phyloP scores from a whole-genome alignment of 2,113 vertebrate genomes.

The Rhadina sibilatrix region DNA sequence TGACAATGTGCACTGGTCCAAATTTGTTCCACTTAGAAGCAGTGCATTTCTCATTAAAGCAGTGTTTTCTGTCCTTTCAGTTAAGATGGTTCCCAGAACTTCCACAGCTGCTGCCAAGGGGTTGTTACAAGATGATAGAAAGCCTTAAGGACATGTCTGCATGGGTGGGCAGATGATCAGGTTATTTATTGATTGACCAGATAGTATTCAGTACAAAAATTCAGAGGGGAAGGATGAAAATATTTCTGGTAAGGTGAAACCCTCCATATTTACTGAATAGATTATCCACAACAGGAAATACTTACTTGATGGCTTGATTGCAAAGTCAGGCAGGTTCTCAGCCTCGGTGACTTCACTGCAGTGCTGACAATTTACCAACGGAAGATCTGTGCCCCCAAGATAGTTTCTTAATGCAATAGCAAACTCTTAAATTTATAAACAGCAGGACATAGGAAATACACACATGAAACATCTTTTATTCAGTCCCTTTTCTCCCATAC shows the following conservation, averaged over 20 bases:
- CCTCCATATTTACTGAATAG: neutral
- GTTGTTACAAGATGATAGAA: neutral
- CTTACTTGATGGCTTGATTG: conserved; percentile 14
- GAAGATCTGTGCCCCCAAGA: conserved; percentile 2
- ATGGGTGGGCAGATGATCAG: conserved; percentile 6
- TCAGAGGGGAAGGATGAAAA: conserved; percentile 4
- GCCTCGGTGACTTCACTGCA: neutral
- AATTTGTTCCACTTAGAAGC: neutral
- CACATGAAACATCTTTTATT: neutral
- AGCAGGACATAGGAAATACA: neutral
- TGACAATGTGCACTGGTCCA: neutral
- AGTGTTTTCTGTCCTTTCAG: neutral
- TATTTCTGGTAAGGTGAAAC: conserved; percentile 32
- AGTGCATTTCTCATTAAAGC: neutral
- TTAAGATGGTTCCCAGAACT: conserved; percentile 41
- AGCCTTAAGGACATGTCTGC: neutral
- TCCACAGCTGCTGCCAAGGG: conserved; percentile 16
- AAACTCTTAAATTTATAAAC: neutral
- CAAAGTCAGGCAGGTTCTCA: neutral
- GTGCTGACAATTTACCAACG: neutral
- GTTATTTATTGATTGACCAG: conserved; percentile 39
- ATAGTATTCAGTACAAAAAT: neutral
- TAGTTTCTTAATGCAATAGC: conserved; percentile 3
- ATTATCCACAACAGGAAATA: conserved; percentile 32
- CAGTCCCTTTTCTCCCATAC: neutral